Evolutionary conservation across 2,797 vertebrate species (phyloP), one percentile per base, ranked within the genome.

Genomic region (Semotilus atromaculatus): DNA sequence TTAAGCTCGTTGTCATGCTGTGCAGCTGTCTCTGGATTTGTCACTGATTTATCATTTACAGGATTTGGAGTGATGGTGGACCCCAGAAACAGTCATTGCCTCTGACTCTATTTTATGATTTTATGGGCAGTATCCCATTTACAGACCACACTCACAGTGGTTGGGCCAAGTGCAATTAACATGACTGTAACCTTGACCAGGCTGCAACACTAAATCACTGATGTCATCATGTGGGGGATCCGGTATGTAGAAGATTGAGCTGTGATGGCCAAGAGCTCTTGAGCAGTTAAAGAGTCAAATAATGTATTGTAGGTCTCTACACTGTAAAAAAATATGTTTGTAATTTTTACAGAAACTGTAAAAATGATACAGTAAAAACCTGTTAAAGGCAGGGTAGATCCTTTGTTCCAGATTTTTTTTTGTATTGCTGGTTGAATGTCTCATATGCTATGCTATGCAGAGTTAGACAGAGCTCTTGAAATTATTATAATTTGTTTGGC

Each of bases 181-280:
- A 85, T 87, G 81, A 88, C 83, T 71, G 60, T 85, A 82, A 89
- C 85, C 85, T 82, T 84, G 80, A 86, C 64, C 83, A 85, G 82
- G 60, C 84, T 55, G 76, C 9, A 66, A 60, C 67, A 75, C 53
- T 88, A 86, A 83, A 89, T 89, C 86, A 81, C 70, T 81, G 78
- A 75, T 74, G 83, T 86, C 87, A 82, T 86, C 73, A 80, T 80
- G 64, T 62, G 51, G 78, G 53, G 64, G 26, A 77, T 80, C 77
- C 76, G 21, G 83, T 62, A 40, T 74, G 70, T 80, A 40, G 77
- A 80, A 67, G 48, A 60, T 43, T 64, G 43, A 36, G 38, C 21
- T 71, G 14, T 51, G 58, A 66, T 70, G 48, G n/a, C 62, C 62
- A 75, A 36, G n/a, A 76, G 34, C 82, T 58, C 70, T 76, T 55